phyloP scores from a whole-genome alignment of 2,888 invertebrate species.

The Hybos culiciformis region DNA sequence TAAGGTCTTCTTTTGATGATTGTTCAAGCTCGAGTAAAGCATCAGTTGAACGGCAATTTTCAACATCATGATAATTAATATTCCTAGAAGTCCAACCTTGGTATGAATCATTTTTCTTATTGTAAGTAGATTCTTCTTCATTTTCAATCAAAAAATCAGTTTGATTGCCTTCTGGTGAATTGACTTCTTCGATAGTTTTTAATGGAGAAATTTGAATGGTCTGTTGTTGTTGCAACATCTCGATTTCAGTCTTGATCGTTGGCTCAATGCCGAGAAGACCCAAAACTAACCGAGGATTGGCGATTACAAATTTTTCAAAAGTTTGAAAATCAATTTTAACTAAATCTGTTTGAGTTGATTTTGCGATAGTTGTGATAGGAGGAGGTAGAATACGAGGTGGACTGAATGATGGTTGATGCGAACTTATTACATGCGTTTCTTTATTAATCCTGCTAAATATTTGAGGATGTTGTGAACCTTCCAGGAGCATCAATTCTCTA shows the following conservation, averaged over 20 bases:
- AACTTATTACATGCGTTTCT: too few relatives aligned
- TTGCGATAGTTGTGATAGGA: constrained; percentile 15
- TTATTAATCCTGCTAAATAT: background rate
- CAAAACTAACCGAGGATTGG: constrained; percentile 60
- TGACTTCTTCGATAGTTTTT: constrained; percentile 31
- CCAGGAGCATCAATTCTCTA: constrained; percentile 40
- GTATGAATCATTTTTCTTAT: background rate
- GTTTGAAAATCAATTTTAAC: constrained; percentile 31
- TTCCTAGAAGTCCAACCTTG: constrained; percentile 10
- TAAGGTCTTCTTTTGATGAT: constrained; percentile 11
- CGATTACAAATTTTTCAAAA: constrained; percentile 42
- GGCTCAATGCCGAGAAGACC: constrained; percentile 60
- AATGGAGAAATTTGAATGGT: constrained; percentile 29
- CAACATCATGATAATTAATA: constrained; percentile 22
- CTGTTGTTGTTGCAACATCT: constrained; percentile 29
- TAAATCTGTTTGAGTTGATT: constrained; percentile 30
- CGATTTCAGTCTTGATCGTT: constrained; percentile 32
- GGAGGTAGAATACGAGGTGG: background rate
- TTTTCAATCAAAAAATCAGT: constrained; percentile 22
- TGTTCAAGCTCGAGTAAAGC: constrained; percentile 21
- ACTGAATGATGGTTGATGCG: background rate
- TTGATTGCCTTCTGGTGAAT: constrained; percentile 23
- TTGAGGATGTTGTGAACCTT: background rate
- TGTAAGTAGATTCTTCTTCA: background rate
- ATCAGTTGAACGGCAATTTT: constrained; percentile 29